Percentiles rank a stretch among this genome's conserved stretches.
phyloP scores from a whole-genome alignment of 2,797 vertebrate species.

The Brachymystax lenok region DNA sequence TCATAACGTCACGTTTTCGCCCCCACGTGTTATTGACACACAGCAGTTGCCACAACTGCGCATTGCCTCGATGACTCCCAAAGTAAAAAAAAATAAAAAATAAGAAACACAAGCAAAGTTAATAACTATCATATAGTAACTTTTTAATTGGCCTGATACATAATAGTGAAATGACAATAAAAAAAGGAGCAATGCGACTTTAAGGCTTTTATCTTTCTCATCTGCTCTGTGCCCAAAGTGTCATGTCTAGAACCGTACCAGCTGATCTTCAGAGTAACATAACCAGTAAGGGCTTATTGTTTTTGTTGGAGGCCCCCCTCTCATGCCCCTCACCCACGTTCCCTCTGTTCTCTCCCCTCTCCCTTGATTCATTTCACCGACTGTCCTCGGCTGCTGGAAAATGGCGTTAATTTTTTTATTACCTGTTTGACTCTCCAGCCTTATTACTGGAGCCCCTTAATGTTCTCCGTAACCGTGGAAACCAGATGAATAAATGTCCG shows the following conservation, averaged over 20 bases:
- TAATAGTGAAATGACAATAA: slow-evolving; percentile 79
- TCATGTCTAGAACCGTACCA: slow-evolving; percentile 77
- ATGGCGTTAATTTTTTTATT: slow-evolving; percentile 99
- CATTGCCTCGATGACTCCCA: slow-evolving; percentile 61
- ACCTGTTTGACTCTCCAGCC: slow-evolving; percentile 99
- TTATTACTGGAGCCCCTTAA: slow-evolving; percentile 99
- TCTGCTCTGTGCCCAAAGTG: slow-evolving; percentile 75
- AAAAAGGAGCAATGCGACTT: slow-evolving; percentile 71
- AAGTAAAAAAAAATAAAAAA: slow-evolving; percentile 43
- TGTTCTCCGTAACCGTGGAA: slow-evolving; percentile 99
- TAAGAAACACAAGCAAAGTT: slow-evolving; percentile 72
- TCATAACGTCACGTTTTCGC: slow-evolving; percentile 62
- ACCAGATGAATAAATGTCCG: slow-evolving; percentile 99
- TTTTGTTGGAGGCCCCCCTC: slow-evolving; percentile 74
- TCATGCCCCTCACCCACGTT: slow-evolving; percentile 55
- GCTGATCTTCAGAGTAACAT: slow-evolving; percentile 83
- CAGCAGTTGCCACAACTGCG: slow-evolving; percentile 46
- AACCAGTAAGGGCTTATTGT: slow-evolving; percentile 80
- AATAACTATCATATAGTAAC: slow-evolving; percentile 74
- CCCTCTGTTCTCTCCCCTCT: slow-evolving; percentile 71
- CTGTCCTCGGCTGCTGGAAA: slow-evolving; percentile 88
- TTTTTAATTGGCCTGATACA: slow-evolving; percentile 81
- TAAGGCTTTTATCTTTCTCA: slow-evolving; percentile 76
- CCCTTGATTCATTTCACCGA: slow-evolving; percentile 89
- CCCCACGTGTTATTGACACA: slow-evolving; percentile 58